Evolutionary conservation across 2,888 invertebrate species (phyloP).

Genomic region (Athalia cordata): DNA sequence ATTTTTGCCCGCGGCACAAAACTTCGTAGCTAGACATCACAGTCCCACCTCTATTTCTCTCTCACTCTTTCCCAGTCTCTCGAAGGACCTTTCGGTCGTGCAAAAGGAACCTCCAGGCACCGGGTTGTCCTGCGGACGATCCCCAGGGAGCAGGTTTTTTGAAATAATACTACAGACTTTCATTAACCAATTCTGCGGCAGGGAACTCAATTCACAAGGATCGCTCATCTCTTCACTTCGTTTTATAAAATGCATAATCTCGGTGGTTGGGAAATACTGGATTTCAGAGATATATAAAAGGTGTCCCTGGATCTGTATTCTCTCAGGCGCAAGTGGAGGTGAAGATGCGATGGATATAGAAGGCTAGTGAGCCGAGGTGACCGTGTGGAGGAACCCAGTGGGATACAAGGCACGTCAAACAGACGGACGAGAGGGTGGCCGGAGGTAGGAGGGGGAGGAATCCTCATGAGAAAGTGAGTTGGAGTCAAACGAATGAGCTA

Average conservation of each 20-base stretch:
- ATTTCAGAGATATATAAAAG: constrained; percentile 49
- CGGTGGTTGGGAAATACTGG: constrained; percentile 44
- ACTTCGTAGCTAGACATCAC: constrained; percentile 37
- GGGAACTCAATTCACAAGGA: too few relatives aligned
- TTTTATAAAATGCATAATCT: constrained; percentile 36
- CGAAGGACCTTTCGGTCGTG: background rate
- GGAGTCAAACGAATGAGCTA: constrained; percentile 57
- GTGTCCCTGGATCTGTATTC: background rate
- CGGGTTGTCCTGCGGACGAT: too few relatives aligned
- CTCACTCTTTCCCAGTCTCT: background rate
- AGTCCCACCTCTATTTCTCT: background rate
- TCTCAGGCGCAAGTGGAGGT: background rate
- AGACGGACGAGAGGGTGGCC: constrained; percentile 59
- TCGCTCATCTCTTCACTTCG: too few relatives aligned
- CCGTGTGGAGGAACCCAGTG: constrained; percentile 31
- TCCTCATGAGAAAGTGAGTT: constrained; percentile 68
- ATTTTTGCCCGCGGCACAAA: constrained; percentile 57
- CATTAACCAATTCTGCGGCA: background rate
- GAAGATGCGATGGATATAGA: background rate
- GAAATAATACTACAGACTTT: background rate
- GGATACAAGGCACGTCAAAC: constrained; percentile 61
- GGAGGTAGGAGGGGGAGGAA: constrained; percentile 52
- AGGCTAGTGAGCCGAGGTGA: background rate
- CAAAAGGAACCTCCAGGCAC: too few relatives aligned
- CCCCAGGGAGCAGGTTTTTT: background rate